Evolutionary conservation across 2,113 vertebrate species (phyloP), one percentile per base, ranked within the genome.

Genomic region (Zosterops borbonicus): DNA sequence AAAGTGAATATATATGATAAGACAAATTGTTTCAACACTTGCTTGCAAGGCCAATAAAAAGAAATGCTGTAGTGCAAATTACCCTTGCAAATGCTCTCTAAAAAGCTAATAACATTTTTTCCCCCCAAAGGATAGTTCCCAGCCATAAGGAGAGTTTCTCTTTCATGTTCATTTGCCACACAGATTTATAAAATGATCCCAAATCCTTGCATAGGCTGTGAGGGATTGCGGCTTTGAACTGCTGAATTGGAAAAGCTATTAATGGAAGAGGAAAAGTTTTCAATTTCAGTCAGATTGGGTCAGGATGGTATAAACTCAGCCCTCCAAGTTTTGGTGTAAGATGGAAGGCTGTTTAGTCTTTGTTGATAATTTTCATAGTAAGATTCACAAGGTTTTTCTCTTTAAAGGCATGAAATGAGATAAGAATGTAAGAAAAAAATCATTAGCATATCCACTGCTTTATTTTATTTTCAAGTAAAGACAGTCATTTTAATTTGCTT

Each of bases 101-200:
- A 90, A 94, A 94, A 92, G 91, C 86, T 94, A 94, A 90, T 94
- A 88, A 75, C 91, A 91, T 96, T 94, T 85, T 85, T 75, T 39
- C 41, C 83, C 90, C 94, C 85, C 49, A 65, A 93, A 90, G 87
- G 69, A 88, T 84, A 84, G 95, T 92, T 94, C 58, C 70, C 83
- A 90, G 74, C 79, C 65, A 73, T 67, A 86, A 96, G 87, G 83
- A 91, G n/a, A 52, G 50, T 50, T 83, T 90, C 77, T 95, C 60
- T 94, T 73, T 95, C 73, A 59, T 96, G 85, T 97, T 90, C 83
- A 59, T 86, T 95, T 94, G 76, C 94, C 78, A 95, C 90, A 64
- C 63, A 94, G 94, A 96, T 94, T 97, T 96, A 93, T 84, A 92
- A 96, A 97, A 93, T 95, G 84, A 95, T 92, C 94, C 89, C 68